phyloP scores from a whole-genome alignment of 2,888 invertebrate species.

The Aromia moschata region DNA sequence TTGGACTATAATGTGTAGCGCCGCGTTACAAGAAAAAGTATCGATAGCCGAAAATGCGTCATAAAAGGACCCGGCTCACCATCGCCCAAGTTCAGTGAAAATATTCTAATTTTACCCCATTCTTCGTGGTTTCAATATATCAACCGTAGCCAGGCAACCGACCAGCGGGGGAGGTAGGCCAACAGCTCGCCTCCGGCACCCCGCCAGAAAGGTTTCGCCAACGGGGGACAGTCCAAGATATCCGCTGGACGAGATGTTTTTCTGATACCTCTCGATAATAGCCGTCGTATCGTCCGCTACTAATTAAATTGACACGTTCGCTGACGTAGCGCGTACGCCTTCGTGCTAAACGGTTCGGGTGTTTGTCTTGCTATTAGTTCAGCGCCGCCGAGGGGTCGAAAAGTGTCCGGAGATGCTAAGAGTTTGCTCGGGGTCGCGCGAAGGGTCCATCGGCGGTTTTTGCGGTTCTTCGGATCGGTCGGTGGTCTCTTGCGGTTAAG shows the following conservation, averaged over 20 bases:
- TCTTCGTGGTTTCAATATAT: slow-evolving; percentile 30
- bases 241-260: not conserved
- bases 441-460: no score
- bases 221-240: slow-evolving; percentile 6
- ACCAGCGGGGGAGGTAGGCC: slow-evolving; percentile 28
- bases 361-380: no score
- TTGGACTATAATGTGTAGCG: no score
- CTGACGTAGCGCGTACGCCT: not conserved
- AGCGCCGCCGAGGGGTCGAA: no score
- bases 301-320: slow-evolving; percentile 14
- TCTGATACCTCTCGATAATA: not conserved
- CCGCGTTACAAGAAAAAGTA: no score
- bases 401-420: no score
- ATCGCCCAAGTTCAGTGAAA: slow-evolving; percentile 25
- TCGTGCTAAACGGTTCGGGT: no score
- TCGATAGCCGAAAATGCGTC: slow-evolving; percentile 9
- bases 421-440: no score
- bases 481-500: no score
- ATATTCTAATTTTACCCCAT: slow-evolving; percentile 36
- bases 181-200: slow-evolving; percentile 16
- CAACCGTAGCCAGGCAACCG: slow-evolving; percentile 37
- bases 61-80: not conserved
- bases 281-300: not conserved
- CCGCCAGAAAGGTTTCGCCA: not conserved
- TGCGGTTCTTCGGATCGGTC: no score